Evolutionary conservation across 2,888 invertebrate genomes (phyloP).

Genomic region (Drosophila neotestacea): DNA sequence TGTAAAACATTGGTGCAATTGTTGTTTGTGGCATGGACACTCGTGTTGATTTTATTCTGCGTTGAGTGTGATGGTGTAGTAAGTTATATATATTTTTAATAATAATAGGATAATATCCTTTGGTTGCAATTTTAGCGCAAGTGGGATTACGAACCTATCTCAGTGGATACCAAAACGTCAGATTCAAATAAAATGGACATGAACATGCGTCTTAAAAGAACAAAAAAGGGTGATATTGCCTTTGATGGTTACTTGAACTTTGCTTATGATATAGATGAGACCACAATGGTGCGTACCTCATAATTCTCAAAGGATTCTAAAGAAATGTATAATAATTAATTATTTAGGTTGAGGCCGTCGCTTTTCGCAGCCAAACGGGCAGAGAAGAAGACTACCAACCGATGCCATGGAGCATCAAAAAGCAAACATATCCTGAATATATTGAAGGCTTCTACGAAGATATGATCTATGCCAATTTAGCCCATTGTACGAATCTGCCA

Average conservation of each 20-base stretch:
- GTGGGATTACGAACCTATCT: conserved; percentile 60
- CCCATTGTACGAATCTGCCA: conserved; percentile 38
- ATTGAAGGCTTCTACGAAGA: conserved; percentile 38
- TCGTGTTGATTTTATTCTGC: background rate
- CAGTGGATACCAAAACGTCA: background rate
- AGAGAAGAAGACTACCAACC: conserved; percentile 50
- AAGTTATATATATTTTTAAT: too few relatives aligned
- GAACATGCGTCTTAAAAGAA: conserved; percentile 10
- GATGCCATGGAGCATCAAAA: conserved; percentile 36
- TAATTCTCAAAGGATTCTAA: background rate
- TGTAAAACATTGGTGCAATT: background rate
- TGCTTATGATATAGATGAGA: conserved; percentile 18
- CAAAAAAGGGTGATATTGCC: conserved; percentile 22
- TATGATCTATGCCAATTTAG: conserved; percentile 36
- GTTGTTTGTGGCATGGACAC: too few relatives aligned
- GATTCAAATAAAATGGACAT: background rate
- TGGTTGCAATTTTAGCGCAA: conserved; percentile 35
- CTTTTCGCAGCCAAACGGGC: conserved; percentile 50
- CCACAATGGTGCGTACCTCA: conserved; percentile 31
- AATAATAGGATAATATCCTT: background rate
- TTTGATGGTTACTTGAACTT: background rate
- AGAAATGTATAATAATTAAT: background rate
- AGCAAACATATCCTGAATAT: conserved; percentile 20
- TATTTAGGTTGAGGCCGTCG: conserved; percentile 33
- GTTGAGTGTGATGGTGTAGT: conserved; percentile 9